A percentile compares a stretch with the other conserved stretches of the same genome.
phyloP scores from a whole-genome alignment of 37 sponge, comb jelly and placozoan species.

The Theonella swinhoei region DNA sequence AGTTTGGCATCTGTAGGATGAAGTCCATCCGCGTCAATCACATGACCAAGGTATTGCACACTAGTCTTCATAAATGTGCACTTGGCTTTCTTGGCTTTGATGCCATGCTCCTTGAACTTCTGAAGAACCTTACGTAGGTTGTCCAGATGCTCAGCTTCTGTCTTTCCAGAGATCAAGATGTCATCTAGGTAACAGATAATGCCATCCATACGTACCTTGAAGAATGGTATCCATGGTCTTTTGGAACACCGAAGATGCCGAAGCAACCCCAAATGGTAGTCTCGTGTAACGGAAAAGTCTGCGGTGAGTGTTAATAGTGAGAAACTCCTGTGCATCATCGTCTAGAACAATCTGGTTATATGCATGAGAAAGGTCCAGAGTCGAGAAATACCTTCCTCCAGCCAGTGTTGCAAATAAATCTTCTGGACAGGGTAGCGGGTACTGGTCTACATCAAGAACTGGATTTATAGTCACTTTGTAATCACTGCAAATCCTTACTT shows the following conservation, averaged over 20 bases:
- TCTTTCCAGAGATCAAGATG: background rate
- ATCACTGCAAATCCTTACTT: conserved; percentile 61
- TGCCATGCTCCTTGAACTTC: conserved; percentile 11
- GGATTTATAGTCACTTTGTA: conserved; percentile 63
- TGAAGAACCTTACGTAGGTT: conserved; percentile 11
- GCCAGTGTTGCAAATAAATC: conserved; percentile 45
- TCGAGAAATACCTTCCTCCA: conserved; percentile 54
- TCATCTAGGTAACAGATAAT: background rate
- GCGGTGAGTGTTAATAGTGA: conserved; percentile 56
- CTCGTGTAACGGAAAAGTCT: conserved; percentile 26
- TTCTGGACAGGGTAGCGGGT: conserved; percentile 54
- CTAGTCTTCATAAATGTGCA: conserved; percentile 15
- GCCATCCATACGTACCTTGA: conserved; percentile 20
- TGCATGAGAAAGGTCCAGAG: conserved; percentile 50
- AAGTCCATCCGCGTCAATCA: conserved; percentile 24
- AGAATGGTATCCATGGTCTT: conserved; percentile 49
- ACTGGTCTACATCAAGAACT: conserved; percentile 31
- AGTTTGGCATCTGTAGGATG: conserved; percentile 31
- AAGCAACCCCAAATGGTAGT: conserved; percentile 40
- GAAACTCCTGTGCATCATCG: conserved; percentile 22
- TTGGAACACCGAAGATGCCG: conserved; percentile 51
- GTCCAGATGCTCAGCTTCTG: background rate
- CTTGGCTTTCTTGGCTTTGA: conserved; percentile 28
- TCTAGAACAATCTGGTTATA: conserved; percentile 41
- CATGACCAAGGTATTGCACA: conserved; percentile 44